Percentiles rank a stretch among this genome's conserved stretches.
Evolutionary conservation across 2,113 vertebrate genomes (phyloP).

Genomic region (Ramphastos sulfuratus): DNA sequence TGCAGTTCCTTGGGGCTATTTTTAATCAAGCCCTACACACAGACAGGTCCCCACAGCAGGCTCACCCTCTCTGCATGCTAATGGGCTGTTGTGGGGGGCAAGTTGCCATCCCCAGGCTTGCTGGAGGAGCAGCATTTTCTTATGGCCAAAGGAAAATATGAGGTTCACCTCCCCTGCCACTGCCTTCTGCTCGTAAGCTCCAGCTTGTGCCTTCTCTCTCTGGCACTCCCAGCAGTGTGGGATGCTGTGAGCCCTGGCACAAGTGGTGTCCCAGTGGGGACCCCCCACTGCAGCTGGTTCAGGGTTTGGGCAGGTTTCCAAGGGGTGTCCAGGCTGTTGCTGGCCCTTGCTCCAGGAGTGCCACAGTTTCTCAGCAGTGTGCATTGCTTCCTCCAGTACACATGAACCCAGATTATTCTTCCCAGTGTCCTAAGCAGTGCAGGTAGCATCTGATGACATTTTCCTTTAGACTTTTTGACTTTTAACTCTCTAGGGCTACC

Average conservation of each 20-base stretch:
- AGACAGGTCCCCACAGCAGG: neutral
- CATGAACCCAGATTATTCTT: neutral
- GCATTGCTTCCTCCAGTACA: neutral
- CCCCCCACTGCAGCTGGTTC: neutral
- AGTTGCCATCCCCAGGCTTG: neutral
- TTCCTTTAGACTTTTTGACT: neutral
- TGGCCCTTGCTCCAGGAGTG: neutral
- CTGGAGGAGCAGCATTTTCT: neutral
- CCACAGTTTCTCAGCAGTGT: neutral
- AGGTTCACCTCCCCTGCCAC: neutral
- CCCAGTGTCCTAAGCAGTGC: neutral
- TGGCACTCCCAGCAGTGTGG: neutral
- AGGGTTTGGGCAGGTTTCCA: neutral
- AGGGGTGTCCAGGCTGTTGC: neutral
- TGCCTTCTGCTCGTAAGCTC: neutral
- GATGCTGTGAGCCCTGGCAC: neutral
- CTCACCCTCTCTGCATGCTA: neutral
- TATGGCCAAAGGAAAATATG: neutral
- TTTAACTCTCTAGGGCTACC: accelerated
- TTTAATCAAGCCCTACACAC: neutral
- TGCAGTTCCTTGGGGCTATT: neutral
- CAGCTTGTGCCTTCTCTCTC: neutral
- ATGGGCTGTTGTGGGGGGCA: too few species aligned
- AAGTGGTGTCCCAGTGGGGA: accelerated
- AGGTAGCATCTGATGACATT: neutral